phyloP scores from a whole-genome alignment of 2,888 invertebrate genomes.

The Spodoptera exigua region DNA sequence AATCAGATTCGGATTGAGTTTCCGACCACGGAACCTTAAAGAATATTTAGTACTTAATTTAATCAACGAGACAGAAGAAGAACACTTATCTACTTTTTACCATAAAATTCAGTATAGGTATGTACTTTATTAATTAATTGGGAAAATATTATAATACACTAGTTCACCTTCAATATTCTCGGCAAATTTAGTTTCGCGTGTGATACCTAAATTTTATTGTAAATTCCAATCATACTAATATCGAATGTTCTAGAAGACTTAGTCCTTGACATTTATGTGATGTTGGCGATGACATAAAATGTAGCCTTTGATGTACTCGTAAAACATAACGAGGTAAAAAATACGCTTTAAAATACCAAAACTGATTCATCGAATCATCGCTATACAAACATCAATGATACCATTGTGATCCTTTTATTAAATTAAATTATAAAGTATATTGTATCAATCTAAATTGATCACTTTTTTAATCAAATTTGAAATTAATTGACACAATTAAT shows the following conservation, averaged over 20 bases:
- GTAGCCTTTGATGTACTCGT: not conserved
- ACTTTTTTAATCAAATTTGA: not conserved
- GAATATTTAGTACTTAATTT: too few species aligned
- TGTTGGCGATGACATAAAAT: not conserved
- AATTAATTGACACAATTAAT: not conserved
- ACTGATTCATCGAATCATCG: slow-evolving; percentile 7
- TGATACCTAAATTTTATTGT: slow-evolving; percentile 6
- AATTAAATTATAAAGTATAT: not conserved
- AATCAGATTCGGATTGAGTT: too few species aligned
- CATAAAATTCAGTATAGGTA: slow-evolving; percentile 2
- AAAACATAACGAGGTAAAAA: not conserved
- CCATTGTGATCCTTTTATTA: not conserved
- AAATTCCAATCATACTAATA: slow-evolving; percentile 8
- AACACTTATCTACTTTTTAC: not conserved
- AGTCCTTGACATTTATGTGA: slow-evolving; percentile 35
- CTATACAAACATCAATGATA: not conserved
- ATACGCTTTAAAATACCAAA: not conserved
- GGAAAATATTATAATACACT: slow-evolving; percentile 12
- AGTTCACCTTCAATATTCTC: slow-evolving; percentile 40
- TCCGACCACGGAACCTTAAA: too few species aligned
- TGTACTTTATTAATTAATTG: slow-evolving; percentile 5
- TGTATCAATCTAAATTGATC: too few species aligned
- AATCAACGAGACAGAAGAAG: not conserved
- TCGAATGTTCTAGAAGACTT: slow-evolving; percentile 8
- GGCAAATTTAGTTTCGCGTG: not conserved